phyloP scores from a whole-genome alignment of 2,113 vertebrate genomes.

The Entelurus aequoreus region DNA sequence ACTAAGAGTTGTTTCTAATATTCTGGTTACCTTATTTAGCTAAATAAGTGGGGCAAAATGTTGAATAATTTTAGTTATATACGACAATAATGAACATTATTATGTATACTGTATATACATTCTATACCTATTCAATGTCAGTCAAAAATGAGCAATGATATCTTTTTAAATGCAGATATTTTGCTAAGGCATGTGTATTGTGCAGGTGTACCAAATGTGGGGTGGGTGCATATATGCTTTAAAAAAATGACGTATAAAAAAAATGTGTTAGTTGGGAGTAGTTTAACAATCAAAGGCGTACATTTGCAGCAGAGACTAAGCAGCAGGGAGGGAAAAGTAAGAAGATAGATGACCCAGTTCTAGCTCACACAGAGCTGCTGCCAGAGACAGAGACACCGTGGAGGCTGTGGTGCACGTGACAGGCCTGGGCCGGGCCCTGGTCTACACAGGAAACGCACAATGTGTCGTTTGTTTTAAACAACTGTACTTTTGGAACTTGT shows the following conservation, averaged over 20 bases:
- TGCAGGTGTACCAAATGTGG: too few species aligned
- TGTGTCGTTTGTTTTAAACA: slow-evolving; percentile 71
- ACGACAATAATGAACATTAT: too few species aligned
- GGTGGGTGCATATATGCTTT: too few species aligned
- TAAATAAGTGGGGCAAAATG: too few species aligned
- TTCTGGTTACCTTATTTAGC: too few species aligned
- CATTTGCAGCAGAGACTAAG: slow-evolving; percentile 34
- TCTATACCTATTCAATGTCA: too few species aligned
- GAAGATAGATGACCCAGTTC: slow-evolving; percentile 67
- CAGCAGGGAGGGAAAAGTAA: slow-evolving; percentile 42
- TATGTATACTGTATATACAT: too few species aligned
- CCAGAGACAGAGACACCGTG: slow-evolving; percentile 53
- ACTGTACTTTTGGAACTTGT: slow-evolving; percentile 56
- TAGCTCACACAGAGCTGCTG: slow-evolving; percentile 59
- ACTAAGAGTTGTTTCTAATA: too few species aligned
- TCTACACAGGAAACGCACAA: slow-evolving; percentile 67
- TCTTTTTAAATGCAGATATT: too few species aligned
- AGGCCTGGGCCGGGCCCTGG: slow-evolving; percentile 56
- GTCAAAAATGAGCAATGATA: too few species aligned
- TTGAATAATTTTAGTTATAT: too few species aligned
- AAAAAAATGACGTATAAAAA: not conserved
- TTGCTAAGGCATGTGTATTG: too few species aligned
- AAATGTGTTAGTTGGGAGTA: slow-evolving; percentile 13
- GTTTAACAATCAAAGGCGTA: slow-evolving; percentile 40
- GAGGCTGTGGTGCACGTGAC: slow-evolving; percentile 64